phyloP scores from a whole-genome alignment of 1,140 invertebrate genomes.

The Olivierus martensii region DNA sequence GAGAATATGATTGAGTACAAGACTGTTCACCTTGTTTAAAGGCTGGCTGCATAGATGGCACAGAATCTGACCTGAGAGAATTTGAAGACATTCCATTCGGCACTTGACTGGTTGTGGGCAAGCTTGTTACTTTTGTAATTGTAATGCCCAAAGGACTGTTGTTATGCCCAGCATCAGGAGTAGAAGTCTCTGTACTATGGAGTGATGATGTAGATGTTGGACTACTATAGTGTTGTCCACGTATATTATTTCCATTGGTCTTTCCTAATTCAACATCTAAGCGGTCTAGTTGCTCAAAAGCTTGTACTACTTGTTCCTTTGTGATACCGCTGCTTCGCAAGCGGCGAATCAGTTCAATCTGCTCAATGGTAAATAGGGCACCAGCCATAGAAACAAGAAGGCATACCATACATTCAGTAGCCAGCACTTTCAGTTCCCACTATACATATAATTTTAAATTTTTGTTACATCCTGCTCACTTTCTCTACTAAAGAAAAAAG shows the following conservation, averaged over 20 bases:
- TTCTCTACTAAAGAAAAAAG: too few species aligned
- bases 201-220: constrained; percentile 1
- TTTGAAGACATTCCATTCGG: constrained; percentile 4
- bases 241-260: constrained; percentile 12
- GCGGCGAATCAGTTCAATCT: constrained; percentile 31
- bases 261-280: constrained; percentile 24
- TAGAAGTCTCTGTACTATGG: neutral
- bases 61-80: neutral
- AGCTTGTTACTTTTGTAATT: neutral
- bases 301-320: constrained; percentile 30
- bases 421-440: too few species aligned
- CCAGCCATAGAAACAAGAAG: constrained; percentile 7
- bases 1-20: constrained; percentile 2
- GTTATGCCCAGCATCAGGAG: neutral
- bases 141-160: constrained; percentile 3
- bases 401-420: too few species aligned
- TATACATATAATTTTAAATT: too few species aligned
- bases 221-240: neutral
- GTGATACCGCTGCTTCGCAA: constrained; percentile 32
- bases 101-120: neutral
- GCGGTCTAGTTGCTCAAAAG: constrained; percentile 31
- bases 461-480: too few species aligned
- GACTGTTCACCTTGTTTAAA: neutral
- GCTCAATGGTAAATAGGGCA: constrained; percentile 30
- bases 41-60: neutral